Evolutionary conservation across 2,113 vertebrate species (phyloP).

Genomic region (Colistium nudipinnis): DNA sequence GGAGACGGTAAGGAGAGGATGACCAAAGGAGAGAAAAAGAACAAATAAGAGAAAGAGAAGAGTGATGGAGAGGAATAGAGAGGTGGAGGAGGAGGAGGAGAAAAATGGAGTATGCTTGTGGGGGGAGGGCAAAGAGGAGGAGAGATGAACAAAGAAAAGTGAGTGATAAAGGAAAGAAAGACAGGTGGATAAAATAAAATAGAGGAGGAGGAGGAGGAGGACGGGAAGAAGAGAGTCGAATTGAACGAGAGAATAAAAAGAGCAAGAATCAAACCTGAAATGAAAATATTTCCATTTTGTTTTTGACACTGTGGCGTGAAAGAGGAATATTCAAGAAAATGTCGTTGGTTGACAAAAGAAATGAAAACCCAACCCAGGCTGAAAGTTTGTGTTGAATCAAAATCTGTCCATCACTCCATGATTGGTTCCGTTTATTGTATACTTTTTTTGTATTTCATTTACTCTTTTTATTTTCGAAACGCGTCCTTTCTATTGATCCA

Average conservation of each 20-base stretch:
- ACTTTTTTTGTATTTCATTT: no score
- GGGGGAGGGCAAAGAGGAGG: background rate
- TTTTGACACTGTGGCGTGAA: no score
- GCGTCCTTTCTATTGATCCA: no score
- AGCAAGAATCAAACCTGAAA: background rate
- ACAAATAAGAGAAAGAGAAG: background rate
- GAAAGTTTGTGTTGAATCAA: no score
- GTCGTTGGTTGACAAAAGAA: no score
- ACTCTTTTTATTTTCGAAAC: no score
- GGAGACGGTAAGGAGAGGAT: background rate
- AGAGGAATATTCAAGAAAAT: no score
- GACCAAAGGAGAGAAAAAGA: background rate
- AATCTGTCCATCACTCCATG: background rate
- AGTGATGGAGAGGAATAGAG: background rate
- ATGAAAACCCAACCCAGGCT: no score
- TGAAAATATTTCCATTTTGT: no score
- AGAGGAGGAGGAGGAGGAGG: background rate
- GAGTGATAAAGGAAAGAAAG: background rate
- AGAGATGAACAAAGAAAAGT: slow-evolving; percentile 8
- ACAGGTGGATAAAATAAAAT: background rate
- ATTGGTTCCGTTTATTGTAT: no score
- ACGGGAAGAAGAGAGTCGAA: background rate
- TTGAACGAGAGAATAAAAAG: background rate
- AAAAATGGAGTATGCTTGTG: no score
- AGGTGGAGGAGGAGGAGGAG: background rate